These are phyloP conservation scores for Coboldia fuscipes DNA, from an alignment of 1,140 invertebrate genomes.

Conservation along the genomic window DNA sequence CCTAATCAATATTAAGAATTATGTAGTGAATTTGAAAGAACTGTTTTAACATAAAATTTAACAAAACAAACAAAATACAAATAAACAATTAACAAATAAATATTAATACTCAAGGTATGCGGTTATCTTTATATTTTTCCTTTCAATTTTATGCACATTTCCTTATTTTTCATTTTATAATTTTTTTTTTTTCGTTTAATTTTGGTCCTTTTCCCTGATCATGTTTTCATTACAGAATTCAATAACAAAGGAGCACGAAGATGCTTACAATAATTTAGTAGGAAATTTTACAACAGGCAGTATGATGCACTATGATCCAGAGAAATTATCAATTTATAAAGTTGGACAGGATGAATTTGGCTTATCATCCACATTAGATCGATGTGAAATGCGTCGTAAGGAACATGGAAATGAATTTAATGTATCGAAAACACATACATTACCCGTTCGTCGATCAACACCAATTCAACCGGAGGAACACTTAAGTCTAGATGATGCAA, in stretches of 20 bases:
- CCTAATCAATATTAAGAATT: too few relatives aligned
- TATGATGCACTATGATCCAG: too few relatives aligned
- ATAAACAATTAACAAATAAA: conserved; percentile 1
- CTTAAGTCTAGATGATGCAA: conserved; percentile 2
- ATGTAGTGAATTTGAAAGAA: too few relatives aligned
- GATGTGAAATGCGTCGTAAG: too few relatives aligned
- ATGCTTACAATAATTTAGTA: conserved; percentile 79
- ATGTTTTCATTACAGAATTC: conserved; percentile 32
- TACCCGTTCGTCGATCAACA: conserved; percentile 11
- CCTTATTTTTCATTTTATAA: conserved; percentile 6
- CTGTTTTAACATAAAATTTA: too few relatives aligned
- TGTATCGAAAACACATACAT: conserved; percentile 13
- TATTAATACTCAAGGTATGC: too few relatives aligned
- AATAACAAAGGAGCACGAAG: conserved; percentile 62
- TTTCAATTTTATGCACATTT: conserved; percentile 7
- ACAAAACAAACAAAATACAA: not conserved
- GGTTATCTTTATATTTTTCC: too few relatives aligned
- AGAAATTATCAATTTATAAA: too few relatives aligned
- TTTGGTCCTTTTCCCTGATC: conserved; percentile 6
- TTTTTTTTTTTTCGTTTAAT: conserved; percentile 11
- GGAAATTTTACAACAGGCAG: too few relatives aligned
- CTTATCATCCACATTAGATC: too few relatives aligned
- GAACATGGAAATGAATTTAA: not conserved
- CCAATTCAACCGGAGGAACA: conserved; percentile 4
- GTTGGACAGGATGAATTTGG: too few relatives aligned